phyloP scores from a whole-genome alignment of 2,113 vertebrate species.

The Podiceps cristatus region DNA sequence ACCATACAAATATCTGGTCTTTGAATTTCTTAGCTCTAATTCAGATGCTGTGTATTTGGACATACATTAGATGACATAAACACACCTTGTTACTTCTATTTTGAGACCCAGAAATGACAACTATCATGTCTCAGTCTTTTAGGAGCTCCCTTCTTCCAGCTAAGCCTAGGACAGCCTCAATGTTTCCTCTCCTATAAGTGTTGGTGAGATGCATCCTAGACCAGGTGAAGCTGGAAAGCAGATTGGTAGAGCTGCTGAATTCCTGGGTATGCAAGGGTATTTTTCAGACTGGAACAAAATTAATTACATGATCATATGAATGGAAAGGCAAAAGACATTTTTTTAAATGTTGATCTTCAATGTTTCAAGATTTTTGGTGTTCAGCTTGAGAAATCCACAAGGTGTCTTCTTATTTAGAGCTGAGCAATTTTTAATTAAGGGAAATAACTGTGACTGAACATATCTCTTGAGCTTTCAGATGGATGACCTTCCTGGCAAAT shows the following conservation, averaged over 20 bases:
- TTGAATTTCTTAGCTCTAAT: neutral
- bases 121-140: neutral
- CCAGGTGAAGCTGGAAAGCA: neutral
- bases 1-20: neutral
- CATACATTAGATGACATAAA: neutral
- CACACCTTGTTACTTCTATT: neutral
- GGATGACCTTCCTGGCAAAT: conserved; percentile 35
- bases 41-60: accelerated
- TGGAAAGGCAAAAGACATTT: neutral
- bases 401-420: neutral
- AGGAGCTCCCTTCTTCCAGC: neutral
- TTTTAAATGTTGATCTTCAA: neutral
- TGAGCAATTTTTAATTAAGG: conserved; percentile 40
- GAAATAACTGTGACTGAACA: neutral
- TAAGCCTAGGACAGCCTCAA: neutral
- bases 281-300: neutral
- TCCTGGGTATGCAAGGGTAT: neutral
- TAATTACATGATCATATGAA: neutral
- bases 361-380: neutral
- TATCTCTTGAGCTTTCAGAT: neutral
- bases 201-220: neutral
- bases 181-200: neutral
- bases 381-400: neutral
- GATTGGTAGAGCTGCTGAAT: neutral
- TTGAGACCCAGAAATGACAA: neutral